Evolutionary conservation across 35 echinoderm and acorn worm genomes (phyloP).

Genomic region (Heliocidaris erythrogramma): DNA sequence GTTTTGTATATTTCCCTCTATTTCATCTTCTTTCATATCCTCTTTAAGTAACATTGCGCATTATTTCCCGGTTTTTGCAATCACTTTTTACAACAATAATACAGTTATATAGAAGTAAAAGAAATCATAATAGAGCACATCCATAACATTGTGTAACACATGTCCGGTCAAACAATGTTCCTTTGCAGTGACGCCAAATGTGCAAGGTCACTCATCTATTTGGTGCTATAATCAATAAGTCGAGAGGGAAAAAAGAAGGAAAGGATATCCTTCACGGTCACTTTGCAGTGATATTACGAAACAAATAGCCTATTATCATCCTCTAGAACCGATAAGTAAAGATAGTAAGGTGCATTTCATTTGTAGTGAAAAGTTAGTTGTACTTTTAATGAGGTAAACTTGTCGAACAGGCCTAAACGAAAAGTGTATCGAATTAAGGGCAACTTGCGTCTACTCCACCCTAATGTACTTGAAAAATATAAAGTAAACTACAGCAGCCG

Average conservation of each 20-base stretch:
- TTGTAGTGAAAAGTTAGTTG: not conserved
- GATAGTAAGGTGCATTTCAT: not conserved
- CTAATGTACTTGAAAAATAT: too few relatives aligned
- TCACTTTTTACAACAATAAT: too few relatives aligned
- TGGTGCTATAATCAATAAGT: slow-evolving; percentile 23
- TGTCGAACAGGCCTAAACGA: not conserved
- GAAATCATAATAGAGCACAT: not conserved
- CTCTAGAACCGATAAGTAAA: not conserved
- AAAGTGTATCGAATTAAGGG: not conserved
- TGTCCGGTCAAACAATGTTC: slow-evolving; percentile 9
- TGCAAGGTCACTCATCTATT: slow-evolving; percentile 41
- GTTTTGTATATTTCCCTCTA: too few relatives aligned
- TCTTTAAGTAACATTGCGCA: too few relatives aligned
- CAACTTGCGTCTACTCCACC: not conserved
- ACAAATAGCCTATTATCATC: slow-evolving; percentile 24
- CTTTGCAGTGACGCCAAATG: not conserved
- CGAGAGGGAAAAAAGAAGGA: not conserved
- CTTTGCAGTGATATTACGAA: slow-evolving; percentile 22
- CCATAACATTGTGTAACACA: not conserved
- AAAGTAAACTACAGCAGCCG: too few relatives aligned
- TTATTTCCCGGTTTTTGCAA: too few relatives aligned
- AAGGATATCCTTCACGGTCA: slow-evolving; percentile 19
- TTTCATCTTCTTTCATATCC: too few relatives aligned
- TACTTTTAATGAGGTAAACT: slow-evolving; percentile 19
- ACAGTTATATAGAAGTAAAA: too few relatives aligned